Base-by-base conservation (phyloP, 2,888 invertebrate species). In the Lasioglossum zephyrum region DNA sequence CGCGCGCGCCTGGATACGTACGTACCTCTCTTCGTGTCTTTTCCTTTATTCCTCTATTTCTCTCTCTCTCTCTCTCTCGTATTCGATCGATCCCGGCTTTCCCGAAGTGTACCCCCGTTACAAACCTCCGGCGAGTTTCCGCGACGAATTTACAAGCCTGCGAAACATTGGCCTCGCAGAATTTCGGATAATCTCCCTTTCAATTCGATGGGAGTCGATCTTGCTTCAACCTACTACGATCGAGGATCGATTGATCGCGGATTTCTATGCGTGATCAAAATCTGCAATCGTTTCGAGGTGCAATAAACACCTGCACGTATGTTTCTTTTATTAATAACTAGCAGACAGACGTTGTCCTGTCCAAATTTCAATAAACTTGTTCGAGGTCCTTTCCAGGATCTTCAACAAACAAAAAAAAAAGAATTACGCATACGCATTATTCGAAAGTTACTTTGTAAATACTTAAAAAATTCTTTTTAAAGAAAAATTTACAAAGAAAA, bases 131-230 rank as follows among this genome's bases (percentile, higher is more conserved):
- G 49, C 49, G 73, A 31, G 49, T 26, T 26, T 11, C 39, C 53
- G 66, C 39, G 26, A 70, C 53, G 41, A 49, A 53, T 77, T 70
- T 53, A 69, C 47, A 36, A 77, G 22, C 39, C 63, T 63, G 63
- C 63, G 63, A 63, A 63, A 63, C 63, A 63, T 31, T 8, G 31
- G 31, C 63, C 16, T 8, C 63, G 63, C 31, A 11, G 57, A 57
- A 57, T 57, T 57, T n/a, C 57, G 57, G 11, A n/a, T 57, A 57
- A 57, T 57, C n/a, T 57, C 8, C 57, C 57, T 57, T 57, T 57
- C 57, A 4, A 11, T n/a, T 57, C 57, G 11, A 0, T 11, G 57
- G n/a, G n/a, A 57, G 11, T 57, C 57, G 57, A 57, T n/a, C 57
- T n/a, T n/a, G n/a, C n/a, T n/a, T n/a, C n/a, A 8, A 22, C 22